Percentiles rank a stretch among this genome's conserved stretches.
Conservation (phyloP, 1,140 invertebrate species). For the Ips nitidus region DNA sequence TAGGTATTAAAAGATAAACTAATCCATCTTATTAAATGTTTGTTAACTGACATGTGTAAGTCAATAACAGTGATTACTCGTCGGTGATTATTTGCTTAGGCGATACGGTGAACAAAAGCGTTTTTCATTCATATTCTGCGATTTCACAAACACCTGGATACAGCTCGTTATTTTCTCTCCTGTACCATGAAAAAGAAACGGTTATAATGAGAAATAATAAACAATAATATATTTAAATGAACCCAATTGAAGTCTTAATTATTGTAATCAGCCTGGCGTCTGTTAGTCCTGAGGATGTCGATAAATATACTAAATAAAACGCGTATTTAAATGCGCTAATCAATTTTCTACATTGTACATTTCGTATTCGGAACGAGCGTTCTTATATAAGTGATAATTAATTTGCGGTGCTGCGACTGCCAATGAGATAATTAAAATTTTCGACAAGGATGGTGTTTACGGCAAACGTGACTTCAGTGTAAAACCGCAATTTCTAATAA, state of each 20-base stretch:
- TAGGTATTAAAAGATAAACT: slow-evolving; percentile 30
- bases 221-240: slow-evolving; percentile 3
- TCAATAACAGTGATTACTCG: slow-evolving; percentile 26
- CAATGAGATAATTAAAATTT: too few species aligned
- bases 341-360: background rate
- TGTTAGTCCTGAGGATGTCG: background rate
- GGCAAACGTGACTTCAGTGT: too few species aligned
- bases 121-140: too few species aligned
- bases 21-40: slow-evolving; percentile 29
- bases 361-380: too few species aligned
- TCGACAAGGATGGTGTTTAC: too few species aligned
- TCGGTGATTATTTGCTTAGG: slow-evolving; percentile 14
- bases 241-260: slow-evolving; percentile 4
- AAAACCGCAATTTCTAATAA: too few species aligned
- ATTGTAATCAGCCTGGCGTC: slow-evolving; percentile 4
- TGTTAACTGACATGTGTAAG: slow-evolving; percentile 29
- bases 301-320: background rate
- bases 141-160: too few species aligned
- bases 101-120: slow-evolving; percentile 1
- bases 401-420: too few species aligned
- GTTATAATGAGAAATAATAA: background rate
- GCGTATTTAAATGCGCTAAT: slow-evolving; percentile 4
- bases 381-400: too few species aligned
- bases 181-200: too few species aligned
- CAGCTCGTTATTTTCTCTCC: too few species aligned